Evolutionary conservation across 2,888 invertebrate species (phyloP), one percentile per base, ranked within the genome.

Genomic region (Aporophyla nigra): DNA sequence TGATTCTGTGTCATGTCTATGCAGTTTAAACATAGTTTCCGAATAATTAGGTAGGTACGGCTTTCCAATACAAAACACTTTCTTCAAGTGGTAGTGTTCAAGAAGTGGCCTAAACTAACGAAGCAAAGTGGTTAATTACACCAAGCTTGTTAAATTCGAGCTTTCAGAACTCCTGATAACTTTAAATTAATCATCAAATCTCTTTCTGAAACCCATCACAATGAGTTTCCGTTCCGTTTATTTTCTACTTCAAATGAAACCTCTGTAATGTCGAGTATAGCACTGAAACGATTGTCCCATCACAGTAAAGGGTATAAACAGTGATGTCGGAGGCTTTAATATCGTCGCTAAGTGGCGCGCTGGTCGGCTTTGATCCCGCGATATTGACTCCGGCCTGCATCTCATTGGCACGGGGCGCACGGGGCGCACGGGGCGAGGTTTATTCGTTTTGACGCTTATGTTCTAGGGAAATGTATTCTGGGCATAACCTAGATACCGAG

Each of bases 361-460:
- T 73, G 66, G 69, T 76, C 86, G 86, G 82, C 87, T 88, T 88
- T 88, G 87, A 87, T 87, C 87, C 88, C 85, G 79, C 71, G 87
- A 82, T 88, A 88, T 87, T 87, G 87, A 87, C 88, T 87, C 78
- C 78, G 71, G 43, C 81, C 87, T 81, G 88, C 87, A 87, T 87
- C 79, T 88, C 80, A 87, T 87, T 88, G 79, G 71, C 73, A 67
- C 77, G 58, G 7, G 33, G 43, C 76, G 67, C 73, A 67, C 77
- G 58, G 7, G 33, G 43, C 76, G 67, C 87, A 87, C 88, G 74
- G 82, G 73, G 5, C 16, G 70, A 74, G 0, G 54, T 75, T 71
- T 70, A 58, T 54, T 51, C 66, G 58, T 59, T 54, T 7, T 14
- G 19, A 16, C 9, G 16, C 4, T 19, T 21, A 16, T 27, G 19